A percentile compares a stretch with the other conserved stretches of the same genome.
These are phyloP conservation scores for Lithophane socia DNA, from an alignment of 2,888 invertebrate species.

Conservation along the genomic window DNA sequence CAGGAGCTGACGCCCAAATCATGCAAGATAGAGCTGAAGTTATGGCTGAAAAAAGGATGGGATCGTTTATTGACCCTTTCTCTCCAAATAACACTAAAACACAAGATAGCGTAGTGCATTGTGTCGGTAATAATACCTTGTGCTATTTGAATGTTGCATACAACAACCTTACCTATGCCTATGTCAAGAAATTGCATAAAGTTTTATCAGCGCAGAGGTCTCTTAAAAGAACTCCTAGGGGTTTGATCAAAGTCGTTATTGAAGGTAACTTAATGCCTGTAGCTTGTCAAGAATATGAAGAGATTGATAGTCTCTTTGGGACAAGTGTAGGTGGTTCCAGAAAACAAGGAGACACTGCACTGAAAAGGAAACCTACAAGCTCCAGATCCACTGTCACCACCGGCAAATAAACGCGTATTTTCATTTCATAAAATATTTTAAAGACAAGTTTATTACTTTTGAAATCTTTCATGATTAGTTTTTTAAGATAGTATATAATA, in stretches of 20 bases:
- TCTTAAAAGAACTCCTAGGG: conserved; percentile 71
- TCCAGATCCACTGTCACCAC: background rate
- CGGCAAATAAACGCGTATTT: background rate
- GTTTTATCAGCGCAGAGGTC: conserved; percentile 74
- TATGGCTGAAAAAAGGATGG: conserved; percentile 67
- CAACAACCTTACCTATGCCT: conserved; percentile 74
- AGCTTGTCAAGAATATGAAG: conserved; percentile 67
- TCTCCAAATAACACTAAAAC: conserved; percentile 59
- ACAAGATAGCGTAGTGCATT: conserved; percentile 66
- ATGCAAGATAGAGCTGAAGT: conserved; percentile 70
- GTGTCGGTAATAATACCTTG: conserved; percentile 76
- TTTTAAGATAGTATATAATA: background rate
- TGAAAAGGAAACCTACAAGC: background rate
- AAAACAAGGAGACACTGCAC: background rate
- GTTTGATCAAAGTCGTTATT: conserved; percentile 76
- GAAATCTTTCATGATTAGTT: too few species aligned
- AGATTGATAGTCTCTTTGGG: conserved; percentile 68
- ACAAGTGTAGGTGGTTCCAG: background rate
- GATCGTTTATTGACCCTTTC: conserved; percentile 73
- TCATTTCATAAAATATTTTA: too few species aligned
- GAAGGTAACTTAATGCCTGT: conserved; percentile 80
- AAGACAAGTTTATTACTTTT: background rate
- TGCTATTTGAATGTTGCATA: conserved; percentile 78
- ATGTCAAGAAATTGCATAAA: conserved; percentile 71
- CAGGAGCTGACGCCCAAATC: background rate